A percentile compares a stretch with the other conserved stretches of the same genome.
Evolutionary conservation across 2,888 invertebrate species (phyloP).

Genomic region (Nycteola revayana): DNA sequence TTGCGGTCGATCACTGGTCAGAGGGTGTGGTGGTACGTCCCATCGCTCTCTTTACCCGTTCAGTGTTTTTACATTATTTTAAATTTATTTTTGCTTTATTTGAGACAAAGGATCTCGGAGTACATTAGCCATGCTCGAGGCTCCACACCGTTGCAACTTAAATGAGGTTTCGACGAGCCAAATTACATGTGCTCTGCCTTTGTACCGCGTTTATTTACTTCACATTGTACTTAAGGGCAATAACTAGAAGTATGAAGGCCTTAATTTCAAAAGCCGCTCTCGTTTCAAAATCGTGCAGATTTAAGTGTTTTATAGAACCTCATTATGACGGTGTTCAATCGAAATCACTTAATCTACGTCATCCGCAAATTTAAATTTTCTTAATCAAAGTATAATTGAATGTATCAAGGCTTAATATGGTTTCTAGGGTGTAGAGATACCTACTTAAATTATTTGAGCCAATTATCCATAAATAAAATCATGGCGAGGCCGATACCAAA

Average conservation of each 20-base stretch:
- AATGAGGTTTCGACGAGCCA: slow-evolving; percentile 75
- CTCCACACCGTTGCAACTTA: slow-evolving; percentile 58
- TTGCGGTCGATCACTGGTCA: slow-evolving; percentile 58
- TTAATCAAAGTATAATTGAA: too few species aligned
- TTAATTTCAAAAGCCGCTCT: slow-evolving; percentile 67
- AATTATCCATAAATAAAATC: slow-evolving; percentile 18
- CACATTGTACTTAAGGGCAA: slow-evolving; percentile 80
- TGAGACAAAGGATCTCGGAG: slow-evolving; percentile 63
- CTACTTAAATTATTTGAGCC: slow-evolving; percentile 3
- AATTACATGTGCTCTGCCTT: slow-evolving; percentile 71
- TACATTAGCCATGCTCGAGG: slow-evolving; percentile 66
- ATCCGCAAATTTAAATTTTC: neutral
- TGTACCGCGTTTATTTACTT: slow-evolving; percentile 75
- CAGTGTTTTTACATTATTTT: slow-evolving; percentile 73
- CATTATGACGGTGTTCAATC: slow-evolving; percentile 39
- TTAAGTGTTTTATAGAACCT: slow-evolving; percentile 55
- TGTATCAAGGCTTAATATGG: too few species aligned
- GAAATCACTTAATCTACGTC: slow-evolving; percentile 36
- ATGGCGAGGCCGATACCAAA: slow-evolving; percentile 21
- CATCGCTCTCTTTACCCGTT: slow-evolving; percentile 69
- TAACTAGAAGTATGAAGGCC: slow-evolving; percentile 67
- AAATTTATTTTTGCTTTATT: slow-evolving; percentile 73
- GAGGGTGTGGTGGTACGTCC: slow-evolving; percentile 67
- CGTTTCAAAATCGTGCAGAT: slow-evolving; percentile 52
- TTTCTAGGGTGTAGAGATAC: too few species aligned